phyloP scores from a whole-genome alignment of 2,888 invertebrate species.

The Chironomus tentans region DNA sequence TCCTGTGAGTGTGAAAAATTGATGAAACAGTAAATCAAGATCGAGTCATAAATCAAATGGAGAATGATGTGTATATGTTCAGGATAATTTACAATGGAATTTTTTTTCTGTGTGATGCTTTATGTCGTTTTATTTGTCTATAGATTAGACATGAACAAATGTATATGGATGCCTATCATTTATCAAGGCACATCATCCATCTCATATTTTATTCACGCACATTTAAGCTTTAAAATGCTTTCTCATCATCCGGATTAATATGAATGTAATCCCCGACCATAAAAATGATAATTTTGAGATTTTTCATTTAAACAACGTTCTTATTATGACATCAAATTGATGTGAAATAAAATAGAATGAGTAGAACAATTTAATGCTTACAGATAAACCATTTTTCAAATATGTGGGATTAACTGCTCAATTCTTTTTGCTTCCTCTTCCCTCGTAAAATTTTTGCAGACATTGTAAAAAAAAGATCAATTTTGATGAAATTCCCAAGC shows the following conservation, averaged over 20 bases:
- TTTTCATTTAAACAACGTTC: not conserved
- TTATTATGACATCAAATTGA: not conserved
- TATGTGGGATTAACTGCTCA: not conserved
- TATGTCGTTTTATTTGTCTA: not conserved
- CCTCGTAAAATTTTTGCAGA: too few relatives aligned
- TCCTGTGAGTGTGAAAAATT: conserved; percentile 35
- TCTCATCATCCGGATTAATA: not conserved
- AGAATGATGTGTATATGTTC: not conserved
- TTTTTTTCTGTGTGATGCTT: not conserved
- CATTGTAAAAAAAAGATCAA: too few relatives aligned
- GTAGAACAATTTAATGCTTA: not conserved
- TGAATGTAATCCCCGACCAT: not conserved
- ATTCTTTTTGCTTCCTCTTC: not conserved
- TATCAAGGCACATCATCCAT: not conserved
- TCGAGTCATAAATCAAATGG: not conserved
- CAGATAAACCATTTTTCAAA: not conserved
- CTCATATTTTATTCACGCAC: conserved; percentile 1
- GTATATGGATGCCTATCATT: not conserved
- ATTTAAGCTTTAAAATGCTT: not conserved
- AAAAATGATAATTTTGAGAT: not conserved
- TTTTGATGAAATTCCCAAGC: too few relatives aligned
- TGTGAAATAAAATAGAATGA: not conserved
- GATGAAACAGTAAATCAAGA: conserved; percentile 4
- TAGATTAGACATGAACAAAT: not conserved
- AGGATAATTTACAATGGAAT: not conserved